These are phyloP conservation scores for Dione juno DNA, from an alignment of 2,888 invertebrate genomes.

Conservation along the genomic window DNA sequence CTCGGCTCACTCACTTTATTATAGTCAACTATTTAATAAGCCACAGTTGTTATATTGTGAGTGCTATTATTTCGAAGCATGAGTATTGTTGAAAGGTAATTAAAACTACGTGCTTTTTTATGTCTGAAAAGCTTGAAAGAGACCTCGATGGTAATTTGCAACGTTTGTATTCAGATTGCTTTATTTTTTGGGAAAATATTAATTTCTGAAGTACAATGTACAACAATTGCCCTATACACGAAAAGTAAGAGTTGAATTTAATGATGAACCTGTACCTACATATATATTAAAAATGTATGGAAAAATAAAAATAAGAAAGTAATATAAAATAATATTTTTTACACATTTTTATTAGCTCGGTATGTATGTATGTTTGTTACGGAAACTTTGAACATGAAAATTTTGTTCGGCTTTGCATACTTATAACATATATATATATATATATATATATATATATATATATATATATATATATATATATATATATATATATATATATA, in stretches of 20 bases:
- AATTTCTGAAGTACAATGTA: neutral
- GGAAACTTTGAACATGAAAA: too few relatives aligned
- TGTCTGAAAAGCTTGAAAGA: neutral
- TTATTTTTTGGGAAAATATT: neutral
- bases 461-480: too few relatives aligned
- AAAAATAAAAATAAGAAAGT: too few relatives aligned
- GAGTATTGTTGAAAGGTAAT: conserved; percentile 9
- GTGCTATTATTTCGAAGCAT: conserved; percentile 17
- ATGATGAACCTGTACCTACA: too few relatives aligned
- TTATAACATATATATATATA: too few relatives aligned
- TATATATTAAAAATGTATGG: too few relatives aligned
- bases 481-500: too few relatives aligned
- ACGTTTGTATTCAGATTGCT: neutral
- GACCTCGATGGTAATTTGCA: neutral
- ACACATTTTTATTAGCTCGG: too few relatives aligned
- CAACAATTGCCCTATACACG: neutral
- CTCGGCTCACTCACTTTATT: conserved; percentile 20
- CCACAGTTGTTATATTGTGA: conserved; percentile 4
- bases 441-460: too few relatives aligned
- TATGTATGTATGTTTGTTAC: too few relatives aligned
- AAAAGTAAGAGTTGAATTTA: neutral
- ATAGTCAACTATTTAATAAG: conserved; percentile 20
- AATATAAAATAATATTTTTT: too few relatives aligned
- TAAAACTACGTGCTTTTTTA: neutral
- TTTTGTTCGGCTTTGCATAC: too few relatives aligned